Evolutionary conservation across 2,113 vertebrate species (phyloP), one percentile per base, ranked within the genome.

Genomic region (Illadopsis cleaveri): DNA sequence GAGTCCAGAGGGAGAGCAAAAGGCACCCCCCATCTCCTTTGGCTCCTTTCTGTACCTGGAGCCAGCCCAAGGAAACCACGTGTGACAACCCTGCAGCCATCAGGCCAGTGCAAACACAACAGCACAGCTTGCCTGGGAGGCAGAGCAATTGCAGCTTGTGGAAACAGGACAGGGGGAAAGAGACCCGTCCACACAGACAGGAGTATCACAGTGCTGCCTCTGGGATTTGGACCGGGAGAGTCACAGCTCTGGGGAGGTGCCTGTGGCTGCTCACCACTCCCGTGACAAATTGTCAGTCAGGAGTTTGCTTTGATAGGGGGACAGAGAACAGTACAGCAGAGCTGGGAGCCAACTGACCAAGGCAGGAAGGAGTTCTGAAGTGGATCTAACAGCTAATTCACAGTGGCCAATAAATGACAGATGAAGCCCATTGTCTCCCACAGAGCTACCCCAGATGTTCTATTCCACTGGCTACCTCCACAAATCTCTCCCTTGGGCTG

Each of bases 151-250:
- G 24, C 69, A 86, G 73, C 70, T 68, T 48, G 28, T 33, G 15
- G 48, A 51, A 58, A 44, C 13, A 77, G 22, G 47, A 60, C 22
- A 38, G 24, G 5, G 33, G 7, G 17, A 18, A 45, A 42, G 27
- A 37, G 2, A 3, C 15, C 3, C 17, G 11, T 2, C 10, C 0
- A 1, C 17, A 33, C 15, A 69, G 44, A 30, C 0, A 6, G 35
- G 35, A 89, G 19, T 12, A 45, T 4, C 28, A 35, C 50, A 23
- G 2, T 53, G 37, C 48, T 81, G 50, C 78, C 51, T 42, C 47
- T 70, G 88, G 40, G 58, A 35, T 28, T 51, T 37, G 48, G 44
- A 33, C 15, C 50, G 17, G 62, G 51, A 51, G 11, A 68, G 33
- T 8, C 27, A 35, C 33, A 77, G 68, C 45, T 65, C 72, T 7